A percentile compares a stretch with the other conserved stretches of the same genome.
These are phyloP conservation scores for Arrhamphus sclerolepis DNA, from an alignment of 2,797 vertebrate genomes.

Conservation along the genomic window DNA sequence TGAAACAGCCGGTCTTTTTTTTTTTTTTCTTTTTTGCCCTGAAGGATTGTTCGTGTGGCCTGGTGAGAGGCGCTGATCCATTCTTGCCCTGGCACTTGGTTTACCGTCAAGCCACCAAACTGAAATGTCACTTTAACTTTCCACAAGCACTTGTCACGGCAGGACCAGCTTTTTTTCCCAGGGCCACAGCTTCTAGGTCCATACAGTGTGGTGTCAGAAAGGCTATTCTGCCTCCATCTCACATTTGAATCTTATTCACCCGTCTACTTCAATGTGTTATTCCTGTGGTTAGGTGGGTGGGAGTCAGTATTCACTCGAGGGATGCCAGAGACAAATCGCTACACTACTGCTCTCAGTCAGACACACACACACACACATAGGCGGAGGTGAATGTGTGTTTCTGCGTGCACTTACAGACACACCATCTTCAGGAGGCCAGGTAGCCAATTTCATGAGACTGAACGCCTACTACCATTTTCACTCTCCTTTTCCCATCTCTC, in stretches of 20 bases:
- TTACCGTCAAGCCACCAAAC: slow-evolving; percentile 63
- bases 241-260: slow-evolving; percentile 60
- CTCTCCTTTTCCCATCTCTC: slow-evolving; percentile 18
- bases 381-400: slow-evolving; percentile 11
- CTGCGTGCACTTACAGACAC: slow-evolving; percentile 16
- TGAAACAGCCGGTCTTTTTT: slow-evolving; percentile 36
- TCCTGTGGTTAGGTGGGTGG: slow-evolving; percentile 43
- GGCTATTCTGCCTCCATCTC: slow-evolving; percentile 51
- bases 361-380: slow-evolving; percentile 7
- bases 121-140: slow-evolving; percentile 75
- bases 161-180: slow-evolving; percentile 50
- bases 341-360: slow-evolving; percentile 24
- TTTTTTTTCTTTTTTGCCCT: slow-evolving; percentile 11
- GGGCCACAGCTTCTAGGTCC: slow-evolving; percentile 49
- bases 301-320: slow-evolving; percentile 47
- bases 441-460: slow-evolving; percentile 70
- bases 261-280: slow-evolving; percentile 57
- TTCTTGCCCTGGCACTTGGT: slow-evolving; percentile 53
- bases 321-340: slow-evolving; percentile 46
- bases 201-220: slow-evolving; percentile 56
- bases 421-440: slow-evolving; percentile 50
- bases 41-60: slow-evolving; percentile 54
- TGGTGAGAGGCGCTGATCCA: slow-evolving; percentile 61
- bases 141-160: slow-evolving; percentile 59
- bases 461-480: slow-evolving; percentile 59